Evolutionary conservation across 53 echinoderm and acorn worm genomes (phyloP).

Genomic region (Apostichopus leukothele): DNA sequence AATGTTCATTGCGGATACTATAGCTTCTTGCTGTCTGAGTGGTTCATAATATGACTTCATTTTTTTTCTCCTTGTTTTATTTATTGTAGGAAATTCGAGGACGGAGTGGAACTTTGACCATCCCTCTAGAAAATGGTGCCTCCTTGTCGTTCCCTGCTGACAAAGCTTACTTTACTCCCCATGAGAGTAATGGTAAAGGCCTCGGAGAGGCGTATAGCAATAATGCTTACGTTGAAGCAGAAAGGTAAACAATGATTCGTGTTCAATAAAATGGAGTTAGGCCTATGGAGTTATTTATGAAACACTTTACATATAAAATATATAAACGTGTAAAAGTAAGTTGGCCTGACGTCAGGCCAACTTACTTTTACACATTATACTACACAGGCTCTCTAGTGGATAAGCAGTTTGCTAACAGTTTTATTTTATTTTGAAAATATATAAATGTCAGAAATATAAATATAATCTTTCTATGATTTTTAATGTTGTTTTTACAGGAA

Average conservation of each 20-base stretch:
- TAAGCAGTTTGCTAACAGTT: no score
- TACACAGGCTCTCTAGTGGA: no score
- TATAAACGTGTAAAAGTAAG: background rate
- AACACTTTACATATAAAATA: background rate
- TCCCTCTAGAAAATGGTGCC: slow-evolving; percentile 41
- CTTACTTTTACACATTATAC: no score
- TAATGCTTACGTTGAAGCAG: background rate
- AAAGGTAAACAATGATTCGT: background rate
- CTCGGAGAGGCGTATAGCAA: background rate
- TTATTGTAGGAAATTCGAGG: slow-evolving; percentile 14
- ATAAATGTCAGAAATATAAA: no score
- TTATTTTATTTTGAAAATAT: no score
- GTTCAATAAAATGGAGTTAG: background rate
- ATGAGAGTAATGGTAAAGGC: background rate
- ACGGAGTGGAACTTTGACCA: slow-evolving; percentile 44
- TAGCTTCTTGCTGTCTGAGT: no score
- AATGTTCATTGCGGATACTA: no score
- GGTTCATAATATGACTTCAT: no score
- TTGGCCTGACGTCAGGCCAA: no score
- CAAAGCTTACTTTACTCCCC: slow-evolving; percentile 30
- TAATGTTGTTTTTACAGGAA: no score
- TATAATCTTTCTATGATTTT: no score
- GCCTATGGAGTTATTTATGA: background rate
- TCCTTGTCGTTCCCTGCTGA: slow-evolving; percentile 26
- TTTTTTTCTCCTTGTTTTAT: background rate